Percentiles rank a stretch among this genome's conserved stretches.
phyloP scores from a whole-genome alignment of 1,140 invertebrate species.

The Bombus superbus region DNA sequence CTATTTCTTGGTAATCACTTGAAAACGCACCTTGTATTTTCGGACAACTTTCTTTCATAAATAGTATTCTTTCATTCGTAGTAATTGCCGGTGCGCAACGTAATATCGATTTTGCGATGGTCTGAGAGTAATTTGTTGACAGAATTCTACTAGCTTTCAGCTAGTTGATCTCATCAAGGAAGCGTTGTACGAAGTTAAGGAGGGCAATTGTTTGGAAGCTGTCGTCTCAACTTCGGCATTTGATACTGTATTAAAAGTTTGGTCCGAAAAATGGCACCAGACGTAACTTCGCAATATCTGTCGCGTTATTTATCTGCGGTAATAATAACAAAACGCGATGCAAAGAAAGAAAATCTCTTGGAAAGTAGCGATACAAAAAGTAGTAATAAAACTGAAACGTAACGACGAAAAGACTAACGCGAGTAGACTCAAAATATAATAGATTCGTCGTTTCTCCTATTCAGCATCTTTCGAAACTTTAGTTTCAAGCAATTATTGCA shows the following conservation, averaged over 20 bases:
- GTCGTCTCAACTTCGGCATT: background rate
- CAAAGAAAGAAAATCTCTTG: no score
- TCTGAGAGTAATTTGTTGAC: slow-evolving; percentile 5
- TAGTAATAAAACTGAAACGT: no score
- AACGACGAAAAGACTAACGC: no score
- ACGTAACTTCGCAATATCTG: background rate
- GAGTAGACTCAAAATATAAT: no score
- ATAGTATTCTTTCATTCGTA: no score
- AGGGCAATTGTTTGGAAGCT: background rate
- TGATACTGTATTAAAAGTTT: background rate
- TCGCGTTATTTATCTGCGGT: no score
- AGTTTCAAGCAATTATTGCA: no score
- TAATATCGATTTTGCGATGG: background rate
- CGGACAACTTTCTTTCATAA: background rate
- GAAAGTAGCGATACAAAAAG: no score
- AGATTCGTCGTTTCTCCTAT: no score
- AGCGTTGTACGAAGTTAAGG: background rate
- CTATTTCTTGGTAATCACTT: background rate
- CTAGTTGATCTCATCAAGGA: background rate
- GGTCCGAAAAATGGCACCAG: background rate
- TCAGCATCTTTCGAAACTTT: no score
- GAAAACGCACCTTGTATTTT: background rate
- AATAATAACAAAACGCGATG: no score
- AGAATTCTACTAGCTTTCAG: slow-evolving; percentile 14
- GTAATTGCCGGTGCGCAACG: background rate